Evolutionary conservation across 2,888 invertebrate genomes (phyloP), one percentile per base, ranked within the genome.

Genomic region (Colletes collaris): DNA sequence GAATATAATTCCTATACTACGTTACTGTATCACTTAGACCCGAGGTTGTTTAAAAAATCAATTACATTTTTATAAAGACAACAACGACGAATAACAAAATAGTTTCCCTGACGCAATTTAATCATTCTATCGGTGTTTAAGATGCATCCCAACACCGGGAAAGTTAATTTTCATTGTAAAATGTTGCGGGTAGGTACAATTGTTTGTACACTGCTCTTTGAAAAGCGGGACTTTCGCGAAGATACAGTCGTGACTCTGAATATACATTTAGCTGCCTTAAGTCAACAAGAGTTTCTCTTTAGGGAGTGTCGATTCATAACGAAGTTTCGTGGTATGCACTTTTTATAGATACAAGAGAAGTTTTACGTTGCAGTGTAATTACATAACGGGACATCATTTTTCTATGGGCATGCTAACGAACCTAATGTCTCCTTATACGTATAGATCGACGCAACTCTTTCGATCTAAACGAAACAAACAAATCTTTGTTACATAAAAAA

Each of bases 221-320:
- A 77, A 62, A 76, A 56, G 76, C 53, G 81, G 81, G 84, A 82
- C 79, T 76, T 73, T 59, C 49, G 44, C 19, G 50, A 59, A 78
- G 78, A 71, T 84, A 79, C 56, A 63, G 65, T 71, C 69, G 68
- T 56, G 64, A 53, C 35, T 65, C 50, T 40, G 35, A 37, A 19
- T 65, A 27, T 65, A 60, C 27, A 72, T 65, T 72, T 60, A 49
- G 71, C 71, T 83, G 75, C 60, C 65, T 63, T 59, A 65, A 75
- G 68, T 84, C 80, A 60, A 69, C 63, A 63, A 37, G 64, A 76
- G 85, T 85, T 85, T 85, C 85, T 81, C 85, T 76, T 46, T 72
- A 55, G 56, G 71, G 74, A 79, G 82, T 72, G 79, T 82, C 82
- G 53, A 70, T 72, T 52, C 76, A 71, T 63, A 62, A 72, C 53